phyloP scores from a whole-genome alignment of 1,140 invertebrate species.

The Steinernema khuongi region DNA sequence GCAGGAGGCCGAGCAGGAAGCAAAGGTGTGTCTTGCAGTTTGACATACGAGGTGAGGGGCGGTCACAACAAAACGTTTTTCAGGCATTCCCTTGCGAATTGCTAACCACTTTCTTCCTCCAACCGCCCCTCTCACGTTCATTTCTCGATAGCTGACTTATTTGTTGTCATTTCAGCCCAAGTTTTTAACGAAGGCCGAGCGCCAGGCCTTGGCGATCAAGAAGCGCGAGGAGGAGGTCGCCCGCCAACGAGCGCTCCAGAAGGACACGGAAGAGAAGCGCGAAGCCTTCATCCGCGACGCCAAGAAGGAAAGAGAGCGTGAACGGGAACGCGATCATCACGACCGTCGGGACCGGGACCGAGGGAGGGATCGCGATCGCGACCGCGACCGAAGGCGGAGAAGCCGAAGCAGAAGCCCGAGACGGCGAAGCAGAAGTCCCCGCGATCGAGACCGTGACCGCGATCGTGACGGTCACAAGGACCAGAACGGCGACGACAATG shows the following conservation, averaged over 20 bases:
- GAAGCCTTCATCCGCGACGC: constrained; percentile 66
- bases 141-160: constrained; percentile 25
- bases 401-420: constrained; percentile 42
- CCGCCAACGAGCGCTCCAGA: constrained; percentile 66
- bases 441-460: constrained; percentile 47
- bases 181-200: constrained; percentile 90
- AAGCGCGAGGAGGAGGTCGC: constrained; percentile 77
- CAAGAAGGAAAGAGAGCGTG: constrained; percentile 62
- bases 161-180: constrained; percentile 68
- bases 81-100: not conserved
- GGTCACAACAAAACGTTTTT: not conserved
- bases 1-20: constrained; percentile 77
- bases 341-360: constrained; percentile 45
- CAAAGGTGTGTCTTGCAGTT: constrained; percentile 65
- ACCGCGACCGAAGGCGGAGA: constrained; percentile 27
- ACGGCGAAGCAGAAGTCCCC: constrained; percentile 40
- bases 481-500: constrained; percentile 24
- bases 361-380: constrained; percentile 39
- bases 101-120: not conserved
- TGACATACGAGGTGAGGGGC: constrained; percentile 27
- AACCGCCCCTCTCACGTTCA: not conserved
- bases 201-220: constrained; percentile 78
- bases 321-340: constrained; percentile 37
- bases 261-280: constrained; percentile 69
- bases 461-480: constrained; percentile 41